Evolutionary conservation across 2,113 vertebrate genomes (phyloP).

Genomic region (Recurvirostra avosetta): DNA sequence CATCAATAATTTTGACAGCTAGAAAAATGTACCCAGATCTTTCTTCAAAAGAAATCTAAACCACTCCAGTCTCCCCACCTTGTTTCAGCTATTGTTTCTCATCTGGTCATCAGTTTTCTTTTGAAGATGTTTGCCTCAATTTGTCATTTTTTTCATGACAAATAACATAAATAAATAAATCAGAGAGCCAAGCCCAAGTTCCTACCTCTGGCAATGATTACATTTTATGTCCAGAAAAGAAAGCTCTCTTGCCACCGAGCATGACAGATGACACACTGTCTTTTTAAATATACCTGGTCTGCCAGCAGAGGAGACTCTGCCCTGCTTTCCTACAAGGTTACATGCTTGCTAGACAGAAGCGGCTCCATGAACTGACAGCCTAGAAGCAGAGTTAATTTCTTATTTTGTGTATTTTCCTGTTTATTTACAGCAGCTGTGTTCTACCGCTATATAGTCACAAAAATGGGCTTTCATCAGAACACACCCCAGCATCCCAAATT

Average conservation of each 20-base stretch:
- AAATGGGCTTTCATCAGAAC: neutral
- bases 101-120: neutral
- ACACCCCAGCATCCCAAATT: neutral
- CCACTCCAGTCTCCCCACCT: neutral
- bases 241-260: neutral
- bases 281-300: neutral
- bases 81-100: neutral
- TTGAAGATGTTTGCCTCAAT: neutral
- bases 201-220: neutral
- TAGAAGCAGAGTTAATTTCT: neutral
- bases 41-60: constrained; percentile 1
- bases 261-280: neutral
- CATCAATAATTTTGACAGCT: constrained; percentile 18
- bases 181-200: neutral
- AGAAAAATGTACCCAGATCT: neutral
- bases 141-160: constrained; percentile 17
- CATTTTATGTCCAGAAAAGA: neutral
- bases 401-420: neutral
- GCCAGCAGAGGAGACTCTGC: neutral
- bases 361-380: neutral
- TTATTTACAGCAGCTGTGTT: neutral
- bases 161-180: constrained; percentile 23
- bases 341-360: neutral
- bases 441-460: neutral
- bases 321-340: neutral